phyloP scores from a whole-genome alignment of 2,888 invertebrate species.

The Dichetophora obliterata region DNA sequence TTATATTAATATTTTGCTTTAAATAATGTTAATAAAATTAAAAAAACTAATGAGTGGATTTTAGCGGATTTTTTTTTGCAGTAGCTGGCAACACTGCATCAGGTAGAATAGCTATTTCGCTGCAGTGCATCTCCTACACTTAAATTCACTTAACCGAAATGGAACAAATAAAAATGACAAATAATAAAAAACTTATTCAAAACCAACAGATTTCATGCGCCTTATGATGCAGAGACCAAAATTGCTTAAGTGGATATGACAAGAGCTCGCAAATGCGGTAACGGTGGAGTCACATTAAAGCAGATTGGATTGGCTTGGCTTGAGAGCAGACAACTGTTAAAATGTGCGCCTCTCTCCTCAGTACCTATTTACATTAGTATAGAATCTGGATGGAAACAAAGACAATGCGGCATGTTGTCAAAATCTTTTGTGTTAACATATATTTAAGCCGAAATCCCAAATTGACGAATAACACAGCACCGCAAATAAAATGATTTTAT shows the following conservation, averaged over 20 bases:
- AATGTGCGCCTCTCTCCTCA: neutral
- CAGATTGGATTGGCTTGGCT: conserved; percentile 12
- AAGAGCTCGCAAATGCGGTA: neutral
- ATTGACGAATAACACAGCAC: conserved; percentile 24
- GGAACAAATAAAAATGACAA: neutral
- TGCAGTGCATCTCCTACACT: conserved; percentile 7
- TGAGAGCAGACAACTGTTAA: neutral
- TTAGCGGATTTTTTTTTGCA: neutral
- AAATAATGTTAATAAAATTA: too few species aligned
- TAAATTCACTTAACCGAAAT: conserved; percentile 24
- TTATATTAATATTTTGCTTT: too few species aligned
- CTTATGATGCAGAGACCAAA: conserved; percentile 5
- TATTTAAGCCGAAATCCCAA: conserved; percentile 25
- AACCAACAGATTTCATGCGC: neutral
- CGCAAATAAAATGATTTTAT: conserved; percentile 12
- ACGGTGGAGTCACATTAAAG: neutral
- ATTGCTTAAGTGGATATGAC: conserved; percentile 11
- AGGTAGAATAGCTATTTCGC: neutral
- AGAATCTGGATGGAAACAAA: neutral
- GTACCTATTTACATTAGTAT: too few species aligned
- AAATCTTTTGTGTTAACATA: conserved; percentile 18
- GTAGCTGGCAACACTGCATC: neutral
- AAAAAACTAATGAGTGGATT: too few species aligned
- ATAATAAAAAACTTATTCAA: neutral
- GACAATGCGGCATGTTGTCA: conserved; percentile 16